phyloP scores from a whole-genome alignment of 2,888 invertebrate species.

The Venusia cambrica region DNA sequence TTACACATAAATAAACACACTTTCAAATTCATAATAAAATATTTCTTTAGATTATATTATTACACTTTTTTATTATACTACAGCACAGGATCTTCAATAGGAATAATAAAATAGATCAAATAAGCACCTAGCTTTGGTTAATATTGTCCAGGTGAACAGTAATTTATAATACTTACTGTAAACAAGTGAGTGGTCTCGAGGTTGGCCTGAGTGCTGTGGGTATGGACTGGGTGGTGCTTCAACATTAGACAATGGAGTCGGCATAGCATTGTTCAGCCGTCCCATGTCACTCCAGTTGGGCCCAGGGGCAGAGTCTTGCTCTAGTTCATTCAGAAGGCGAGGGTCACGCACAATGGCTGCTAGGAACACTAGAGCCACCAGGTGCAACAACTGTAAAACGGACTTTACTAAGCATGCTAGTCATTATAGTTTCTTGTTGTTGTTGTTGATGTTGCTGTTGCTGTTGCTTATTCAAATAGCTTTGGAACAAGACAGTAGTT shows the following conservation, averaged over 20 bases:
- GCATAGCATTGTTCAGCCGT: conserved; percentile 70
- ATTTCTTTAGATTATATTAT: too few relatives aligned
- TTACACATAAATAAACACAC: too few relatives aligned
- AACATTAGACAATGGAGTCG: conserved; percentile 87
- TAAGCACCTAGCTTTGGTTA: too few relatives aligned
- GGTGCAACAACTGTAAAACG: conserved; percentile 84
- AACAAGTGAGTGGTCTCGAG: conserved; percentile 83
- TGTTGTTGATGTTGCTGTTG: too few relatives aligned
- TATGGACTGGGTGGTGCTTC: conserved; percentile 81
- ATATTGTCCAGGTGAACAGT: conserved; percentile 1
- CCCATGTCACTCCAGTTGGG: conserved; percentile 61
- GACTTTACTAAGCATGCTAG: too few relatives aligned
- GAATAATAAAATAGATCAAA: too few relatives aligned
- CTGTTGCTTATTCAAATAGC: too few relatives aligned
- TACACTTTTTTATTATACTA: too few relatives aligned
- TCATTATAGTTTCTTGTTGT: too few relatives aligned
- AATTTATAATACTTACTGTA: conserved; percentile 79
- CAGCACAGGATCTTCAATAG: too few relatives aligned
- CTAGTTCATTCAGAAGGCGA: conserved; percentile 83
- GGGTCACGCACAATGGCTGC: conserved; percentile 88
- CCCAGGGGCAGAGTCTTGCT: conserved; percentile 71
- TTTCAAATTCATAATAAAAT: too few relatives aligned
- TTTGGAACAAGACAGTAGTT: too few relatives aligned
- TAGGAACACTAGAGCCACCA: conserved; percentile 87
- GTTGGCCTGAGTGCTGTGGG: conserved; percentile 61